Evolutionary conservation across 1,140 invertebrate genomes (phyloP), one percentile per base, ranked within the genome.

Genomic region (Lordiphosa clarofinis): DNA sequence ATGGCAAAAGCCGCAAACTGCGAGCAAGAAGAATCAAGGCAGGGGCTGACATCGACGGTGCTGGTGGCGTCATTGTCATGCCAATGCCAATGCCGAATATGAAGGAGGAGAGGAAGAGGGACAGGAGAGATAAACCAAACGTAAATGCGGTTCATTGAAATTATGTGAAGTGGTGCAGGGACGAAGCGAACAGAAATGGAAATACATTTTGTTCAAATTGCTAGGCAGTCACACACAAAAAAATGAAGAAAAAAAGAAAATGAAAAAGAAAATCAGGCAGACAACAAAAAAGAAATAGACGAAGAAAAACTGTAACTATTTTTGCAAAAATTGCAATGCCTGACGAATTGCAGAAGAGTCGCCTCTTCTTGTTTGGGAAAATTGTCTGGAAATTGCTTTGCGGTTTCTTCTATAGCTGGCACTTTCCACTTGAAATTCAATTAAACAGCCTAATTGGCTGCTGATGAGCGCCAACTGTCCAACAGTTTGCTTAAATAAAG

Each of bases 71-170:
- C 49, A 64, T 82, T 75, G 75, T 67, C 76, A 64, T 53, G 65
- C 52, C 66, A 68, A 67, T 57, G 43, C 57, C 19, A 67, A 50
- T 61, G 44, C 39, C 46, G 57, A 40, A n/a, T 24, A 43, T 37
- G 37, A 44, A 56, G 28, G 19, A 9, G 28, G 31, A 39, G 48
- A 42, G 35, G 44, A 8, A 9, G 12, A 31, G 5, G 19, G 36
- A 19, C n/a, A 12, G 3, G 12, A 40, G 38, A 57, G 53, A 75
- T 64, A 81, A 70, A 35, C 46, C 56, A 47, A 79, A 72, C 73
- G 75, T 60, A 75, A 82, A 81, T 76, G 67, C 72, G 76, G 72
- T 72, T 63, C 75, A 82, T 75, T 82, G 76, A 81, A 81, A 81
- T 81, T 75, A 82, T 66, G 75, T 76, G 56, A 75, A 67, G 71